These are phyloP conservation scores for Dorcus hopei DNA, from an alignment of 2,888 invertebrate genomes.

Conservation along the genomic window DNA sequence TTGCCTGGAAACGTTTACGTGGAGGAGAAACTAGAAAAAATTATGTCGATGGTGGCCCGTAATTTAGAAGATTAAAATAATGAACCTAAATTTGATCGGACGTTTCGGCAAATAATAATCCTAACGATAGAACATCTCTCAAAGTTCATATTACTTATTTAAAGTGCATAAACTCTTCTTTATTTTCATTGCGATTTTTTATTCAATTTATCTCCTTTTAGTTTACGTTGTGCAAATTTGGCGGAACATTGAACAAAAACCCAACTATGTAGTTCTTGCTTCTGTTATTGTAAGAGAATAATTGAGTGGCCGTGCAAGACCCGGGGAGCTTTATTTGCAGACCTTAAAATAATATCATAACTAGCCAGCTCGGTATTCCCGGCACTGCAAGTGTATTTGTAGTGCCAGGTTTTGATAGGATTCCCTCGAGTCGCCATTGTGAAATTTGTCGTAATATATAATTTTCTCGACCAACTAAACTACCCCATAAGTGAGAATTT, in stretches of 20 bases:
- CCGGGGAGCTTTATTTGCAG: constrained; percentile 9
- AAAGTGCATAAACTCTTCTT: too few relatives aligned
- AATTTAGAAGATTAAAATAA: too few relatives aligned
- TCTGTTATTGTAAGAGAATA: neutral
- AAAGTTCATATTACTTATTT: too few relatives aligned
- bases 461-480: constrained; percentile 22
- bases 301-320: neutral
- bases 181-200: too few relatives aligned
- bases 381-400: constrained; percentile 17
- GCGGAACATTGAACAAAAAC: neutral
- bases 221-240: neutral
- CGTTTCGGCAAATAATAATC: too few relatives aligned
- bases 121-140: too few relatives aligned
- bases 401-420: constrained; percentile 25
- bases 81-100: too few relatives aligned
- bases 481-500: constrained; percentile 3
- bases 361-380: neutral
- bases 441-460: constrained; percentile 24
- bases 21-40: neutral
- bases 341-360: constrained; percentile 11
- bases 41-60: too few relatives aligned
- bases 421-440: constrained; percentile 22
- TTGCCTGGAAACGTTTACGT: constrained; percentile 28
- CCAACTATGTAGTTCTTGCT: neutral
- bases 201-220: neutral